Conservation (phyloP, 2,797 vertebrate genomes). For the Tenualosa ilisha region DNA sequence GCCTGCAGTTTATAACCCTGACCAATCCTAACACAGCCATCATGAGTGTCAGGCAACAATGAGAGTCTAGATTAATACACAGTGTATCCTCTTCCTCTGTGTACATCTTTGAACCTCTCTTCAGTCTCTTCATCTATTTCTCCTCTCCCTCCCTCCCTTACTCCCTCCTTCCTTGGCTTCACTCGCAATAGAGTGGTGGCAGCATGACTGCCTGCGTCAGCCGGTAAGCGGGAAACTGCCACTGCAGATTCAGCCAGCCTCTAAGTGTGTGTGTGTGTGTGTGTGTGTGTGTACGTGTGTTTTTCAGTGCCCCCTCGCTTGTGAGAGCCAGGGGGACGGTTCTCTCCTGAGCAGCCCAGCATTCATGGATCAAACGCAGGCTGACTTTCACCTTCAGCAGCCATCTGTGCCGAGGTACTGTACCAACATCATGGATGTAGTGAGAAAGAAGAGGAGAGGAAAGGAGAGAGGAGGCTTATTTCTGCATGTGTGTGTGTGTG, state of each 20-base stretch:
- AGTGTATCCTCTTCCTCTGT: background rate
- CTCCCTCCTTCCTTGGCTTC: background rate
- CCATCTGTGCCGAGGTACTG: constrained; percentile 69
- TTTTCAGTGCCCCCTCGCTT: constrained; percentile 10
- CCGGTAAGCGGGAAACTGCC: background rate
- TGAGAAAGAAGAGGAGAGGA: background rate
- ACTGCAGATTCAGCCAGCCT: constrained; percentile 5
- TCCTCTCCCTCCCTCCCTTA: background rate
- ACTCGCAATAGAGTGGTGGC: background rate
- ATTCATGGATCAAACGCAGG: constrained; percentile 68
- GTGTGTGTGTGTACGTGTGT: constrained; percentile 1
- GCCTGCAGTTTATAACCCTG: background rate
- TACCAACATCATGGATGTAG: background rate
- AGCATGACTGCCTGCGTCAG: constrained; percentile 21
- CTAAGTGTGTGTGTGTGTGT: background rate
- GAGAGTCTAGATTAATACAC: background rate
- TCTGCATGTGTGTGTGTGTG: background rate
- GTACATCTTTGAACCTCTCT: background rate
- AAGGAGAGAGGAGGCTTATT: background rate
- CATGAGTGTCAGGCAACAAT: background rate
- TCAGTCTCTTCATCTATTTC: background rate
- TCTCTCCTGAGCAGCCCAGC: constrained; percentile 48
- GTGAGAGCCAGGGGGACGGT: constrained; percentile 12
- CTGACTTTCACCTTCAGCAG: constrained; percentile 63
- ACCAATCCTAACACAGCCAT: background rate